These are phyloP conservation scores for Myotis planiceps DNA, from an alignment of 2,797 vertebrate species.

Conservation along the genomic window DNA sequence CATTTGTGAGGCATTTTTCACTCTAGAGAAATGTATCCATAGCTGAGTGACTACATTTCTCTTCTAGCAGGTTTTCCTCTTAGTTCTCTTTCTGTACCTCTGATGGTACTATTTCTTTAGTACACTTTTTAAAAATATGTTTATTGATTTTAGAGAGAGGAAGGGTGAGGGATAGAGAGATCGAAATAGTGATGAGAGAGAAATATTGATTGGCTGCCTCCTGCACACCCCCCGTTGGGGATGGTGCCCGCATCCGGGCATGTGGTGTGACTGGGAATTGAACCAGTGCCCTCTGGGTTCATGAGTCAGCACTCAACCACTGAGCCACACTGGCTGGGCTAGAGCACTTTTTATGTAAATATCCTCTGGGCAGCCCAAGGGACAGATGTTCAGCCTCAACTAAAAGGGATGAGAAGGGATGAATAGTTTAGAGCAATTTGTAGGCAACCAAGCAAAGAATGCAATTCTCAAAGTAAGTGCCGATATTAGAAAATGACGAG, in stretches of 20 bases:
- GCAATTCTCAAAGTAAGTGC: constrained; percentile 85
- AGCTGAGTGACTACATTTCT: constrained; percentile 74
- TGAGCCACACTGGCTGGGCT: too few species aligned
- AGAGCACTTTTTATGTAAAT: constrained; percentile 74
- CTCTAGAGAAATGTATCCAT: constrained; percentile 63
- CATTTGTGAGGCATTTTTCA: constrained; percentile 58
- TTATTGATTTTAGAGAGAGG: too few species aligned
- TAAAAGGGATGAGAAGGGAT: constrained; percentile 83
- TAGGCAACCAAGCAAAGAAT: constrained; percentile 85
- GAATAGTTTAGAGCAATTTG: constrained; percentile 86
- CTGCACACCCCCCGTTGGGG: too few species aligned
- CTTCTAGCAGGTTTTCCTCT: constrained; percentile 44
- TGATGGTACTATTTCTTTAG: constrained; percentile 74
- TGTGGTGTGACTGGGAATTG: too few species aligned
- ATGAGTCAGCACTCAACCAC: too few species aligned
- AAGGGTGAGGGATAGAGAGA: too few species aligned
- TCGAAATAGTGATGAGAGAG: too few species aligned
- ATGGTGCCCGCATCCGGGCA: too few species aligned
- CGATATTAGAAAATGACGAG: constrained; percentile 82
- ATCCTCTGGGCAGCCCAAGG: constrained; percentile 73
- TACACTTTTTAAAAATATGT: constrained; percentile 55
- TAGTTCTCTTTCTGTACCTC: constrained; percentile 43
- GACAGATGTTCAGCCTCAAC: constrained; percentile 83
- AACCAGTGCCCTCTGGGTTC: too few species aligned
- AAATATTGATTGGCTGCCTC: too few species aligned